Evolutionary conservation across 2,888 invertebrate species (phyloP), one percentile per base, ranked within the genome.

Genomic region (Micoletzkya japonica): DNA sequence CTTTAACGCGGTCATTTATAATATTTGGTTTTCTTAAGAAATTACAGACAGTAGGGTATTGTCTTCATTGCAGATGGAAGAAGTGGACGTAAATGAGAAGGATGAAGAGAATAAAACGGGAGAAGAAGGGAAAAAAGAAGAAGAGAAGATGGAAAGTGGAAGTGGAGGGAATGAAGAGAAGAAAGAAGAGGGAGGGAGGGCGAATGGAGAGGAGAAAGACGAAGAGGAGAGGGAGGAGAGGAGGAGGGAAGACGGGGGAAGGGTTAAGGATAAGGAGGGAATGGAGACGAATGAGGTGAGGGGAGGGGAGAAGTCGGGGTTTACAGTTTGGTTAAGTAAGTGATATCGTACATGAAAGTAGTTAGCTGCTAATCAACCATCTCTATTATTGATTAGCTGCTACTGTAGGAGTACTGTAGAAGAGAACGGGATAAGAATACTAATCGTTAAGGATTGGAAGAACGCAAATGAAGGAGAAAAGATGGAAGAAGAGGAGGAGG

Each of bases 81-180:
- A 61, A 26, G 61, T 39, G 44, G 10, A 28, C n/a, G 39, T 39
- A 26, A 30, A 44, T 7, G 61, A n/a, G 44, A 14, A 61, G n/a
- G 44, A 76, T 17, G 73, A 73, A 50, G 67, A 59, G 1, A 70
- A 69, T 20, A 70, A 70, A 14, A 60, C 63, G 54, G 70, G 73
- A n/a, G 70, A 68, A n/a, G 75, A 76, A 57, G 66, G 72, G n/a
- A 36, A 69, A 44, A 52, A 70, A 0, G 72, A 70, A 52, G 63
- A 54, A 10, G 68, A 44, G 4, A 56, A 72, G 32, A 50, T 26
- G 56, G 64, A 70, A 36, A 77, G 75, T 20, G 77, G 74, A 52
- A 37, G 77, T 86, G 77, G 85, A 87, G 81, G 64, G 71, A 32
- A 66, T 14, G 59, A 56, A n/a, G 61, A 70, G 20, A 59, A 54